Evolutionary conservation across 2,113 vertebrate species (phyloP).

Genomic region (Rhinolophus sinicus): DNA sequence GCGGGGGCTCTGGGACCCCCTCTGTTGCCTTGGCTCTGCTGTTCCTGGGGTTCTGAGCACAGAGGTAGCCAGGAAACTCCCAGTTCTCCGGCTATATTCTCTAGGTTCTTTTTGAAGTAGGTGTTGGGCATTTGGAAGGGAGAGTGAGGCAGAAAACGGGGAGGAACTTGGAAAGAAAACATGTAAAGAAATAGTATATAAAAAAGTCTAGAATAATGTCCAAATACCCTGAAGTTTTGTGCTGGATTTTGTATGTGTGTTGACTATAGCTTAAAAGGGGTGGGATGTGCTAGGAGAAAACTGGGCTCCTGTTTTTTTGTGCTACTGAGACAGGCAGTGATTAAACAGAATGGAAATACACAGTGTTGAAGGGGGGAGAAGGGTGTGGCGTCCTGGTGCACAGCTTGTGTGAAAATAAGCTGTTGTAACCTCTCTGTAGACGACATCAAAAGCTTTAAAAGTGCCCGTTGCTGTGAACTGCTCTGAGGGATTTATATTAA

Average conservation of each 20-base stretch:
- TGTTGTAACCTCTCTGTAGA: background rate
- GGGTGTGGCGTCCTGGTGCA: fast-evolving
- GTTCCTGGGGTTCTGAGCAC: background rate
- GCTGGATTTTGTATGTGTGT: background rate
- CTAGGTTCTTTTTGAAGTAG: background rate
- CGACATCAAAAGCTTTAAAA: background rate
- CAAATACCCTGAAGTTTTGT: background rate
- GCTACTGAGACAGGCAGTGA: background rate
- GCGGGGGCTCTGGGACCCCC: fast-evolving
- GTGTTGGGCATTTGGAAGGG: background rate
- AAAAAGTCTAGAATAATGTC: background rate
- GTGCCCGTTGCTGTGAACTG: background rate
- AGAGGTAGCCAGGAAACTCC: background rate
- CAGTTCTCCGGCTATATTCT: background rate
- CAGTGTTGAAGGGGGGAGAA: fast-evolving
- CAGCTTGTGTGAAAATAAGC: background rate
- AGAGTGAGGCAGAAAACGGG: background rate
- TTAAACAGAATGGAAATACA: background rate
- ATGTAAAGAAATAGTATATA: background rate
- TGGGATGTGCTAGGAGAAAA: background rate
- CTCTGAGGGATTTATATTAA: background rate
- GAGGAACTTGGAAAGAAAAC: background rate
- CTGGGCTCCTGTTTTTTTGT: background rate
- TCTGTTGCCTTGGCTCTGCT: too few species aligned
- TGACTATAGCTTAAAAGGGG: background rate